Conservation (phyloP, 92 coral and sea anemone species). For the Umimayanthus chanpuru region DNA sequence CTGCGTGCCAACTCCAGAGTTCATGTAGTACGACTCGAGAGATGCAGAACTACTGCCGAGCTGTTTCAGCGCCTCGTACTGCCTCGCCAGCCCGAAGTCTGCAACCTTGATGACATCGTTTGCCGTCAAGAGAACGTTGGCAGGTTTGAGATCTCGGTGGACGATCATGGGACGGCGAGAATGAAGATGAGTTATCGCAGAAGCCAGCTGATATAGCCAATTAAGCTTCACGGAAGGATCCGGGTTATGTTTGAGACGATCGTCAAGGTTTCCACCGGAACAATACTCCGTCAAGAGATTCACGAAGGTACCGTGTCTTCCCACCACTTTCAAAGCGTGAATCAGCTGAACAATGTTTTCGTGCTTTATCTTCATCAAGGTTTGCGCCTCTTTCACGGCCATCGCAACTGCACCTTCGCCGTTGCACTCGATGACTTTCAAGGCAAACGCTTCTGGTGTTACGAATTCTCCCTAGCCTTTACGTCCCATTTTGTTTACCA, state of each 20-base stretch:
- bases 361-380: neutral
- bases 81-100: constrained; percentile 8
- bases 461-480: neutral
- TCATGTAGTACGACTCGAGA: constrained; percentile 51
- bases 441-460: constrained; percentile 1
- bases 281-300: constrained; percentile 28
- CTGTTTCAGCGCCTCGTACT: constrained; percentile 6
- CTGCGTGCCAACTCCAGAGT: constrained; percentile 37
- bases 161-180: constrained; percentile 26
- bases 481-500: neutral
- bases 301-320: neutral
- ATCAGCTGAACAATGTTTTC: constrained; percentile 19
- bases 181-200: neutral
- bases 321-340: neutral
- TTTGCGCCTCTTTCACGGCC: constrained; percentile 16
- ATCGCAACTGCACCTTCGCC: neutral
- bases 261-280: constrained; percentile 19
- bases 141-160: constrained; percentile 20
- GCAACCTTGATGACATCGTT: constrained; percentile 1
- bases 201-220: neutral
- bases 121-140: constrained; percentile 12
- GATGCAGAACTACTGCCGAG: neutral
- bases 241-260: neutral
- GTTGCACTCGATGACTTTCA: neutral
- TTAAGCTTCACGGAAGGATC: neutral